These are phyloP conservation scores for Ovibos moschatus DNA, from an alignment of 2,113 vertebrate species.

Conservation along the genomic window DNA sequence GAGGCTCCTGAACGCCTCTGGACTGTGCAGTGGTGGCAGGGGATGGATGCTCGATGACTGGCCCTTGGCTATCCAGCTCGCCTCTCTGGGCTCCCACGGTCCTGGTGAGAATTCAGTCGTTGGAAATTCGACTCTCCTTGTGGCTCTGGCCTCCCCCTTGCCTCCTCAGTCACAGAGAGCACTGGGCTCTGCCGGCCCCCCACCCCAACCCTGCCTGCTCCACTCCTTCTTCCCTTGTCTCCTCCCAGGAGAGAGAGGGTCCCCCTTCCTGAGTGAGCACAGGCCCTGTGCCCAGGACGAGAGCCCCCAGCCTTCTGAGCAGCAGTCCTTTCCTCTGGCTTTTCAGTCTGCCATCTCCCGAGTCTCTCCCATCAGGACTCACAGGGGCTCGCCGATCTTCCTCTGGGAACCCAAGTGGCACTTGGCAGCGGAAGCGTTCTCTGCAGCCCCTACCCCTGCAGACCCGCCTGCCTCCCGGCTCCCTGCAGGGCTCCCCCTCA, in stretches of 20 bases:
- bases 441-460: accelerated
- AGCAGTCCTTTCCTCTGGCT: neutral
- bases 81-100: neutral
- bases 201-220: accelerated
- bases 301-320: neutral
- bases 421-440: neutral
- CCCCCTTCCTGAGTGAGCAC: neutral
- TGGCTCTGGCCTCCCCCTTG: no score
- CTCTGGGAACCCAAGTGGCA: neutral
- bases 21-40: neutral
- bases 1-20: neutral
- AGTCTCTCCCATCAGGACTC: neutral
- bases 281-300: neutral
- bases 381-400: accelerated
- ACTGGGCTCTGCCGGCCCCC: accelerated
- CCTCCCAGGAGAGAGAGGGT: neutral
- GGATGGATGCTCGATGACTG: neutral
- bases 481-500: no score
- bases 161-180: neutral
- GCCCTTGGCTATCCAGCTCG: accelerated
- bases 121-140: neutral
- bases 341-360: neutral
- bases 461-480: accelerated
- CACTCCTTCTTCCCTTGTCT: neutral
- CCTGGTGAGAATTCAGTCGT: neutral